phyloP scores from a whole-genome alignment of 92 coral and sea anemone species.

The Actinostola sp. region DNA sequence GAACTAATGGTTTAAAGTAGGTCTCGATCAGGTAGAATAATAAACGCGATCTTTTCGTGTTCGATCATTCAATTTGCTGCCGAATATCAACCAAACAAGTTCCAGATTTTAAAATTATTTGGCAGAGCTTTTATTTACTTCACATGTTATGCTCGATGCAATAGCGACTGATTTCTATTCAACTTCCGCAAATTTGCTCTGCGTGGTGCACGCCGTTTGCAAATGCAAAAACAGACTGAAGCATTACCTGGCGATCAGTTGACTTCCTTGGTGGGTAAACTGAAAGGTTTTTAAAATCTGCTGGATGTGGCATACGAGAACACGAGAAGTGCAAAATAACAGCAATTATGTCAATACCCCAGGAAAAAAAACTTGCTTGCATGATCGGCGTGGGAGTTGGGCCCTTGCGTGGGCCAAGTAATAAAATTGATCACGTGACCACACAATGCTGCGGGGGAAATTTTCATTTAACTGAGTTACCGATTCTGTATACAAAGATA shows the following conservation, averaged over 20 bases:
- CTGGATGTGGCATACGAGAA: background rate
- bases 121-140: background rate
- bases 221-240: background rate
- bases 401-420: conserved; percentile 13
- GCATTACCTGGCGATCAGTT: conserved; percentile 13
- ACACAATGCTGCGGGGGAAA: conserved; percentile 16
- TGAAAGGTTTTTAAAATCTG: background rate
- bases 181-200: conserved; percentile 8
- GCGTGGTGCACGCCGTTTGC: background rate
- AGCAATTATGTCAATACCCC: conserved; percentile 11
- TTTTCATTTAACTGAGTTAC: background rate
- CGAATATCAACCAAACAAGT: background rate
- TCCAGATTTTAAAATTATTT: background rate
- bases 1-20: conserved; percentile 21
- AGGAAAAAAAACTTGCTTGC: conserved; percentile 5
- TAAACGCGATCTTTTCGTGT: conserved; percentile 4
- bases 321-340: conserved; percentile 4
- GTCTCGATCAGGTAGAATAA: background rate
- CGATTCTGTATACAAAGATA: background rate
- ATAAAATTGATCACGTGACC: conserved; percentile 9
- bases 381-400: conserved; percentile 16
- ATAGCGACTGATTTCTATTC: background rate
- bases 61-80: too few species aligned
- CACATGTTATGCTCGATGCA: background rate
- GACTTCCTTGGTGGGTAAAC: too few species aligned